phyloP scores from a whole-genome alignment of 2,113 vertebrate species.

The Prunella fulvescens region DNA sequence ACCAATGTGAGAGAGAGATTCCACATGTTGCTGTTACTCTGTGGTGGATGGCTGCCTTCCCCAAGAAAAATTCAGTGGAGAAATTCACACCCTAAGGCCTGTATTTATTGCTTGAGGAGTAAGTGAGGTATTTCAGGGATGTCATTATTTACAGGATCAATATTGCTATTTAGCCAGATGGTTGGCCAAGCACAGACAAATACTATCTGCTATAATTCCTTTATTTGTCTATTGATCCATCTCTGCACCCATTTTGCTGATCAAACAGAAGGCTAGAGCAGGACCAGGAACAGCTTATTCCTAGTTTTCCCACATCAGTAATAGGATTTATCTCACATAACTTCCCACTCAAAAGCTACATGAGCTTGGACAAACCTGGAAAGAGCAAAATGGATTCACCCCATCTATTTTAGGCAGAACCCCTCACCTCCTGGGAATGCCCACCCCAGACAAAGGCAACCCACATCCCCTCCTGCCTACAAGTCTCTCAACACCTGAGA shows the following conservation, averaged over 20 bases:
- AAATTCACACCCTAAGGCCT: not conserved
- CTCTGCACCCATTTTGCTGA: not conserved
- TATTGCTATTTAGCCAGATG: not conserved
- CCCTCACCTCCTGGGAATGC: not conserved
- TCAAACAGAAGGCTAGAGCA: not conserved
- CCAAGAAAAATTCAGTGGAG: not conserved
- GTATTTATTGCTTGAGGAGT: not conserved
- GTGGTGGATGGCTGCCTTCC: not conserved
- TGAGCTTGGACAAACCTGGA: not conserved
- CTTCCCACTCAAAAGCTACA: not conserved
- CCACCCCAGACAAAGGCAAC: not conserved
- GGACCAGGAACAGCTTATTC: not conserved
- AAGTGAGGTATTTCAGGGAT: not conserved
- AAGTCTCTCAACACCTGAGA: not conserved
- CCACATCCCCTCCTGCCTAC: not conserved
- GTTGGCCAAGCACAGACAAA: not conserved
- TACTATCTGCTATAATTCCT: not conserved
- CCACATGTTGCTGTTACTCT: not conserved
- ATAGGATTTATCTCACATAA: not conserved
- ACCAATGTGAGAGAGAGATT: not conserved
- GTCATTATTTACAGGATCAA: constrained; percentile 3
- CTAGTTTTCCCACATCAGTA: not conserved
- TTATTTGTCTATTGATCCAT: not conserved
- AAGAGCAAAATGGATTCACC: not conserved
- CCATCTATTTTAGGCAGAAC: not conserved